A percentile compares a stretch with the other conserved stretches of the same genome.
These are phyloP conservation scores for Diplogasteroides magnus DNA, from an alignment of 1,140 invertebrate genomes.

Conservation along the genomic window DNA sequence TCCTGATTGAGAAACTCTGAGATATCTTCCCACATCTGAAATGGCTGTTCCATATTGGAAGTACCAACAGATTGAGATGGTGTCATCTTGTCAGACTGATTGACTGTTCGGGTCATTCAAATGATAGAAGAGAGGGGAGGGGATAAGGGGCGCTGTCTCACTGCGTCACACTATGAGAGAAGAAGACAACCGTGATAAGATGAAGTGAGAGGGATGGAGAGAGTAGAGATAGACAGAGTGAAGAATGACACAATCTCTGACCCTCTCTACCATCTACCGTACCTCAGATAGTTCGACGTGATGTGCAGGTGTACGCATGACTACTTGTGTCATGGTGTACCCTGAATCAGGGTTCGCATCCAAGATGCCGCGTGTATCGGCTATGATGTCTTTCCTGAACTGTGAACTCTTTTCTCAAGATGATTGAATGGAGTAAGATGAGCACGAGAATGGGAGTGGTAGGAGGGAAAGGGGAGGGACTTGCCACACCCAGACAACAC, in stretches of 20 bases:
- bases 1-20: constrained; percentile 14
- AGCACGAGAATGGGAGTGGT: too few relatives aligned
- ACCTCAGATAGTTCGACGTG: too few relatives aligned
- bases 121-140: not conserved
- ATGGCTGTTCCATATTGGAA: too few relatives aligned
- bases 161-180: not conserved
- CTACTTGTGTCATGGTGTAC: not conserved
- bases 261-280: too few relatives aligned
- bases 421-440: too few relatives aligned
- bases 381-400: not conserved
- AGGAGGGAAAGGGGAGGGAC: not conserved
- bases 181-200: not conserved
- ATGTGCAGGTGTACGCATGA: too few relatives aligned
- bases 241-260: too few relatives aligned
- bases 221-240: too few relatives aligned
- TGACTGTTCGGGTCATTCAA: not conserved
- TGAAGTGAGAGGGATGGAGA: not conserved
- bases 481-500: not conserved
- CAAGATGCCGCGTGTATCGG: not conserved
- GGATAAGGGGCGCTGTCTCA: not conserved
- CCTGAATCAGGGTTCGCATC: not conserved
- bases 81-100: too few relatives aligned
- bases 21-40: constrained; percentile 23
- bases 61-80: too few relatives aligned
- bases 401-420: too few relatives aligned